Conservation (phyloP, 2,888 invertebrate genomes). For the Callyntrura sp. region DNA sequence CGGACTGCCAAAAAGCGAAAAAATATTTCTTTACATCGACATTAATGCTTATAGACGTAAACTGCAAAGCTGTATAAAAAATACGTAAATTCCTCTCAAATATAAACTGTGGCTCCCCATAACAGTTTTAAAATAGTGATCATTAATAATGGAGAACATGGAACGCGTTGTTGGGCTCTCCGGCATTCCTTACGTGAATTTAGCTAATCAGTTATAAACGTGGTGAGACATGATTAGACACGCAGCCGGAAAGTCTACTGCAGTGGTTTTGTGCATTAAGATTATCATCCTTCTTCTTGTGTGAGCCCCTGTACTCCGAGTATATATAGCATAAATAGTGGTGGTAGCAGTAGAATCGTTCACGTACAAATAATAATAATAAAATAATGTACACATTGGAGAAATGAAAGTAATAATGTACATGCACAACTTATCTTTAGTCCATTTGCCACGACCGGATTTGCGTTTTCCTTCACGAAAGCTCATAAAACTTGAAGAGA, state of each 20-base stretch:
- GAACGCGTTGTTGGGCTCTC: not conserved
- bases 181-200: constrained; percentile 44
- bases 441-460: constrained; percentile 78
- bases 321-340: not conserved
- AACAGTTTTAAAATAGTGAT: not conserved
- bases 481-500: constrained; percentile 70
- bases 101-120: not conserved
- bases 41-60: too few species aligned
- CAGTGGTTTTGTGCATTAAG: constrained; percentile 50
- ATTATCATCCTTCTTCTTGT: not conserved
- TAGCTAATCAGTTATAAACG: constrained; percentile 52
- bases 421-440: constrained; percentile 70
- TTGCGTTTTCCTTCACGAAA: constrained; percentile 70
- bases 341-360: not conserved
- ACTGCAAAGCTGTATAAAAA: too few species aligned
- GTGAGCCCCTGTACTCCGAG: not conserved
- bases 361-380: constrained; percentile 2
- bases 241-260: constrained; percentile 67
- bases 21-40: too few species aligned
- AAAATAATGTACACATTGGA: not conserved
- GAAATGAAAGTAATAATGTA: constrained; percentile 16
- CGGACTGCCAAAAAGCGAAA: too few species aligned
- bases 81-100: not conserved
- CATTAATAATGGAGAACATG: not conserved
- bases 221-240: constrained; percentile 52